These are phyloP conservation scores for Hormaphis cornu DNA, from an alignment of 1,140 invertebrate species.

Conservation along the genomic window DNA sequence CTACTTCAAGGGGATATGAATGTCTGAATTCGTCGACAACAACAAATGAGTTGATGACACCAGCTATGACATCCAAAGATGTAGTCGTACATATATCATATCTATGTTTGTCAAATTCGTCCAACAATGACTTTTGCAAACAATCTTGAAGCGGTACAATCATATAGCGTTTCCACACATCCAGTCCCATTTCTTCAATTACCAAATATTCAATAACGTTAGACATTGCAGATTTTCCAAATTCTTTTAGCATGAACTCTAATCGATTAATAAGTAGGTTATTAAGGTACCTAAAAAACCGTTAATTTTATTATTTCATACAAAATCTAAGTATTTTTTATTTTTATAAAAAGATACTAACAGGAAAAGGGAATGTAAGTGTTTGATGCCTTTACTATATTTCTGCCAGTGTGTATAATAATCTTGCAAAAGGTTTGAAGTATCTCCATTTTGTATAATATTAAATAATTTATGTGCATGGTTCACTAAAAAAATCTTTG, in stretches of 20 bases:
- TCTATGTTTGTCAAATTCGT: conserved; percentile 69
- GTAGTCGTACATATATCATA: conserved; percentile 53
- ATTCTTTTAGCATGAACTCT: no score
- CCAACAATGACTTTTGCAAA: conserved; percentile 62
- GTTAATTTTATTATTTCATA: neutral
- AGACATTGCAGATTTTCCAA: conserved; percentile 72
- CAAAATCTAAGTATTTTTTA: neutral
- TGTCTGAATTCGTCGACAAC: conserved; percentile 59
- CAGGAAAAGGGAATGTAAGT: conserved; percentile 78
- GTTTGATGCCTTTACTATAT: conserved; percentile 77
- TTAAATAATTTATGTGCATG: conserved; percentile 67
- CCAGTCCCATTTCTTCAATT: conserved; percentile 72
- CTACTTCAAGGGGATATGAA: conserved; percentile 51
- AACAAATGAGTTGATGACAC: conserved; percentile 80
- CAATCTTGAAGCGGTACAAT: conserved; percentile 62
- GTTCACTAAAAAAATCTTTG: conserved; percentile 68
- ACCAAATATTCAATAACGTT: conserved; percentile 87
- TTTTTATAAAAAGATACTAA: conserved; percentile 44
- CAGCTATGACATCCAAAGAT: conserved; percentile 60
- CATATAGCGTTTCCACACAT: conserved; percentile 79
- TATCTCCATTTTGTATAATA: conserved; percentile 46
- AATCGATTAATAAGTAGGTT: conserved; percentile 87
- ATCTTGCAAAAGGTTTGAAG: conserved; percentile 47
- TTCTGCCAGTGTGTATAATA: conserved; percentile 78
- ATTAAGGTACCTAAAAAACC: conserved; percentile 59